phyloP scores from a whole-genome alignment of 1,140 invertebrate species.

The Trachelipus rathkii region DNA sequence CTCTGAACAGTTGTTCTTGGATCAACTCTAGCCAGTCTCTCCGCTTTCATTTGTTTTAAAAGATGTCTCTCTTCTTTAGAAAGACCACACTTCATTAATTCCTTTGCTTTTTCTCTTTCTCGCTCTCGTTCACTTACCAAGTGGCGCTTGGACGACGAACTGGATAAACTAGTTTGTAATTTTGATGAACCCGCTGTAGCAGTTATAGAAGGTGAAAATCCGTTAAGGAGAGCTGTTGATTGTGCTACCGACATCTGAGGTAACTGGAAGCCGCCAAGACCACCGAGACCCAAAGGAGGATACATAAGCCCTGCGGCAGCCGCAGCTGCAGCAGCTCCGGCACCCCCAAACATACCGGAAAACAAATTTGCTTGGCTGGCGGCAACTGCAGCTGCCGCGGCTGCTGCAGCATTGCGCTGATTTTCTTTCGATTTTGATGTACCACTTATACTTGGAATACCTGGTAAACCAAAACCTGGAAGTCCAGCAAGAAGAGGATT shows the following conservation, averaged over 20 bases:
- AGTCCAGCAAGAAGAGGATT: slow-evolving; percentile 42
- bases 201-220: slow-evolving; percentile 34
- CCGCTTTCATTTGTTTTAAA: slow-evolving; percentile 44
- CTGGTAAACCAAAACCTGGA: slow-evolving; percentile 37
- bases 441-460: slow-evolving; percentile 23
- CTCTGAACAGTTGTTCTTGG: slow-evolving; percentile 27
- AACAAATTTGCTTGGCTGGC: slow-evolving; percentile 29
- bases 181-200: slow-evolving; percentile 30
- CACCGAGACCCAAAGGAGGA: slow-evolving; percentile 39
- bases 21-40: slow-evolving; percentile 38
- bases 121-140: slow-evolving; percentile 16
- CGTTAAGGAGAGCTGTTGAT: slow-evolving; percentile 36
- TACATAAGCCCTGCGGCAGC: slow-evolving; percentile 42
- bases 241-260: slow-evolving; percentile 37
- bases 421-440: slow-evolving; percentile 39
- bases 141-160: slow-evolving; percentile 18
- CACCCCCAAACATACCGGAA: slow-evolving; percentile 40
- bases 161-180: slow-evolving; percentile 17
- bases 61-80: slow-evolving; percentile 44
- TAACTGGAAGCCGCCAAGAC: slow-evolving; percentile 36
- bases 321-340: not conserved
- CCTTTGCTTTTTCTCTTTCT: slow-evolving; percentile 34
- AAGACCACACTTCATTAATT: slow-evolving; percentile 38
- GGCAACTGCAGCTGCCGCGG: slow-evolving; percentile 32
- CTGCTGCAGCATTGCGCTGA: slow-evolving; percentile 31